Percentiles rank a stretch among this genome's conserved stretches.
phyloP scores from a whole-genome alignment of 1,140 invertebrate species.

The Pygmarrhopalites habei region DNA sequence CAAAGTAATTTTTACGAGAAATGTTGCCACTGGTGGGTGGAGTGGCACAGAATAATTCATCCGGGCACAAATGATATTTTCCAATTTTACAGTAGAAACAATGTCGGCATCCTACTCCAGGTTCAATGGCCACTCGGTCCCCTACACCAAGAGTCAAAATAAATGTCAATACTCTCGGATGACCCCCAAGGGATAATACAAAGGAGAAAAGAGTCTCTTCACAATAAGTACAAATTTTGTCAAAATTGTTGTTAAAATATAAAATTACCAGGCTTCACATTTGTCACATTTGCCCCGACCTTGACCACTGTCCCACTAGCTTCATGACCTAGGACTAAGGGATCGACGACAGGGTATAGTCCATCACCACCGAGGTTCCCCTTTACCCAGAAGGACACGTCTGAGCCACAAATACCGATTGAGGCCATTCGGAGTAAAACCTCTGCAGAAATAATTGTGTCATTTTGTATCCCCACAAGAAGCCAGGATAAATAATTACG shows the following conservation, averaged over 20 bases:
- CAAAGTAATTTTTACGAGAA: too few species aligned
- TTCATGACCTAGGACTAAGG: slow-evolving; percentile 88
- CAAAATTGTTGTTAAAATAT: too few species aligned
- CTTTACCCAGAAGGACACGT: slow-evolving; percentile 80
- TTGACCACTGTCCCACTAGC: slow-evolving; percentile 65
- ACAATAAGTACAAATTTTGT: too few species aligned
- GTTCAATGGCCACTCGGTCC: slow-evolving; percentile 45
- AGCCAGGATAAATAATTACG: background rate
- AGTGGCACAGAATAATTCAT: slow-evolving; percentile 82
- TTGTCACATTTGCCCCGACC: slow-evolving; percentile 64
- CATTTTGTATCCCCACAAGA: background rate
- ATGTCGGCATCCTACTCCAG: slow-evolving; percentile 74
- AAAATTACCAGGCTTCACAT: slow-evolving; percentile 59
- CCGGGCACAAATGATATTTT: slow-evolving; percentile 79
- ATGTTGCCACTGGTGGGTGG: slow-evolving; percentile 82
- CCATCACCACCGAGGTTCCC: slow-evolving; percentile 46
- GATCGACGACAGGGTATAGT: slow-evolving; percentile 44
- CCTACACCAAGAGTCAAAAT: slow-evolving; percentile 3
- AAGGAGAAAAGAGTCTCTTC: too few species aligned
- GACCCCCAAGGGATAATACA: too few species aligned
- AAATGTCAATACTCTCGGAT: too few species aligned
- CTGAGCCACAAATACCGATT: slow-evolving; percentile 93
- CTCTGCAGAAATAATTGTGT: slow-evolving; percentile 51
- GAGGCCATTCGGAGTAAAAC: slow-evolving; percentile 78
- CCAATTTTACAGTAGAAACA: slow-evolving; percentile 84